These are phyloP conservation scores for Phania funesta DNA, from an alignment of 2,888 invertebrate genomes.

Conservation along the genomic window DNA sequence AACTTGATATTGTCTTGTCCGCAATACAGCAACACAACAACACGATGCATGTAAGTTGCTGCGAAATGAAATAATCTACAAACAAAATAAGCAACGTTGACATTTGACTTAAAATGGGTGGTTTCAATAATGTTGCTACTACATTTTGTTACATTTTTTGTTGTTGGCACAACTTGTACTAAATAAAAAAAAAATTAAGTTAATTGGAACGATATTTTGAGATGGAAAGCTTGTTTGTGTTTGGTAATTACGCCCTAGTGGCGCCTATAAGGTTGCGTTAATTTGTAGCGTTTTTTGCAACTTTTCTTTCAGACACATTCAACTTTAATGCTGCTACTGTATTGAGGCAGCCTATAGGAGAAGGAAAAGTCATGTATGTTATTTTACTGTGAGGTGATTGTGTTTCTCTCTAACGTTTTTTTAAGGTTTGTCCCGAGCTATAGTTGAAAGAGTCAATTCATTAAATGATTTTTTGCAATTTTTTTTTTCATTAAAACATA, in stretches of 20 bases:
- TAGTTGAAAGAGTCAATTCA: slow-evolving; percentile 15
- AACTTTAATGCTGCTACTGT: slow-evolving; percentile 9
- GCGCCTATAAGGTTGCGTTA: slow-evolving; percentile 60
- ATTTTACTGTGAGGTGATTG: slow-evolving; percentile 37
- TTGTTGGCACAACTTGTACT: not conserved
- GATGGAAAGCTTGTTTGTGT: slow-evolving; percentile 33
- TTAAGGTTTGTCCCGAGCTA: slow-evolving; percentile 38
- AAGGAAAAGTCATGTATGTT: slow-evolving; percentile 31
- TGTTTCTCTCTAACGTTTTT: slow-evolving; percentile 37
- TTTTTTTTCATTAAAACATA: no score
- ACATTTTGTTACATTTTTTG: not conserved
- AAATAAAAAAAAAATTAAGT: slow-evolving; percentile 11
- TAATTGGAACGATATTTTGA: slow-evolving; percentile 34
- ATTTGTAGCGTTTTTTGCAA: slow-evolving; percentile 17
- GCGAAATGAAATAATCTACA: not conserved
- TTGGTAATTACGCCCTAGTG: slow-evolving; percentile 62
- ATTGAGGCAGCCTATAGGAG: slow-evolving; percentile 14
- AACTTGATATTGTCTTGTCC: no score
- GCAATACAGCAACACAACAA: not conserved
- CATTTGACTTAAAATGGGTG: slow-evolving; percentile 46
- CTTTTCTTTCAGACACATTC: slow-evolving; percentile 6
- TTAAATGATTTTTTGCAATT: no score
- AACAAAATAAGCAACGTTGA: slow-evolving; percentile 24
- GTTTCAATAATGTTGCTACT: slow-evolving; percentile 24
- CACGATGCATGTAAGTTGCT: not conserved